Evolutionary conservation across 64 coral and sea anemone species (phyloP).

Genomic region (Stylophora pistillata): DNA sequence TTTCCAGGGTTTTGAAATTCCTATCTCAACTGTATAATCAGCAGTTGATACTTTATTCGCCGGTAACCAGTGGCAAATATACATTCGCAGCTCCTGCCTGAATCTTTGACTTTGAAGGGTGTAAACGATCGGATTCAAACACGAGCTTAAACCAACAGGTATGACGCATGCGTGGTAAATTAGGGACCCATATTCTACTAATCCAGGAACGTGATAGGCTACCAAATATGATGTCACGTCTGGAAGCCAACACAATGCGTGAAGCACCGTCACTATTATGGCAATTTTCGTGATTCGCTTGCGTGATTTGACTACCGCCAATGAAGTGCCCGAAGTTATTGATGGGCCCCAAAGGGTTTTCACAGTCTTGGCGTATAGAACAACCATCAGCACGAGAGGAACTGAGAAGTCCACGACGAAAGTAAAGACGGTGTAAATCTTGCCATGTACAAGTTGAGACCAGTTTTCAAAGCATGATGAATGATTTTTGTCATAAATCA

Average conservation of each 20-base stretch:
- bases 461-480: neutral
- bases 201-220: neutral
- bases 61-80: no score
- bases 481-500: slow-evolving; percentile 6
- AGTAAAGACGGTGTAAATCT: slow-evolving; percentile 8
- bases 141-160: neutral
- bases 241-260: neutral
- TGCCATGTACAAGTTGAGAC: neutral
- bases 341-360: neutral
- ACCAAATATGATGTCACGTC: neutral
- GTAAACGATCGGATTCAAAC: slow-evolving; percentile 17
- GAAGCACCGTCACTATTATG: neutral
- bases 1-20: no score
- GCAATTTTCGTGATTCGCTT: slow-evolving; percentile 1
- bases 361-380: neutral
- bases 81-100: neutral
- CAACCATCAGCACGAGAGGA: neutral
- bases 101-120: neutral
- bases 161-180: neutral
- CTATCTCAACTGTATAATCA: no score
- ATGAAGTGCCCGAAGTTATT: neutral
- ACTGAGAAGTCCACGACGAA: neutral
- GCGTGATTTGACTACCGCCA: neutral
- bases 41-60: no score
- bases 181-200: neutral